These are phyloP conservation scores for Phengaris alcon DNA, from an alignment of 2,888 invertebrate genomes.

Conservation along the genomic window DNA sequence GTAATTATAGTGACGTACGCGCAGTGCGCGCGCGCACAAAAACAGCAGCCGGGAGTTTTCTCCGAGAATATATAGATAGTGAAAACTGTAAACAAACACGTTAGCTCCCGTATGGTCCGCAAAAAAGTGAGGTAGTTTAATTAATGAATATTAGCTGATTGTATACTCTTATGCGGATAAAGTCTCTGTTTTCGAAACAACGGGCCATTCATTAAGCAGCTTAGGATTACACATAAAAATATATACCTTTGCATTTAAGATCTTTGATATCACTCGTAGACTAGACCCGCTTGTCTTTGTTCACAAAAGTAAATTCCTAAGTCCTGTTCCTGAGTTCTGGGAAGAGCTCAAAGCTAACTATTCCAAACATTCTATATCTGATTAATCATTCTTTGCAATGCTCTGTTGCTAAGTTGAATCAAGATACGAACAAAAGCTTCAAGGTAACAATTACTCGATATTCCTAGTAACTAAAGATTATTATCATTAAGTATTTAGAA, in stretches of 20 bases:
- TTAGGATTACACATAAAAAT: background rate
- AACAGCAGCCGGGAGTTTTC: constrained; percentile 57
- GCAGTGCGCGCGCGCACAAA: constrained; percentile 34
- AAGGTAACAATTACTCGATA: background rate
- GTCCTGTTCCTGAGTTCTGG: background rate
- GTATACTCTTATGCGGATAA: too few species aligned
- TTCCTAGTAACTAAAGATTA: background rate
- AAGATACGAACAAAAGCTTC: background rate
- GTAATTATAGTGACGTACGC: constrained; percentile 32
- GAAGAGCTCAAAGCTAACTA: constrained; percentile 5
- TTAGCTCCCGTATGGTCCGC: constrained; percentile 49
- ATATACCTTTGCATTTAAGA: background rate
- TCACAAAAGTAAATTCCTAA: constrained; percentile 10
- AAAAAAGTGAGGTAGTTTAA: constrained; percentile 33
- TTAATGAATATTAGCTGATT: too few species aligned
- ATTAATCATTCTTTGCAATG: background rate
- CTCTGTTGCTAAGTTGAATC: background rate
- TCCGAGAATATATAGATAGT: constrained; percentile 72
- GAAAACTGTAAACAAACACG: constrained; percentile 72
- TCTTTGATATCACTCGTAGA: background rate
- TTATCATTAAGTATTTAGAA: background rate
- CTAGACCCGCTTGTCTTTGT: background rate
- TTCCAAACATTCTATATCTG: constrained; percentile 2
- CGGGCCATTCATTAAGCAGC: too few species aligned
- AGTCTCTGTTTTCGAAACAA: too few species aligned